These are phyloP conservation scores for Delichon dasypus DNA, from an alignment of 2,797 vertebrate species.

Conservation along the genomic window DNA sequence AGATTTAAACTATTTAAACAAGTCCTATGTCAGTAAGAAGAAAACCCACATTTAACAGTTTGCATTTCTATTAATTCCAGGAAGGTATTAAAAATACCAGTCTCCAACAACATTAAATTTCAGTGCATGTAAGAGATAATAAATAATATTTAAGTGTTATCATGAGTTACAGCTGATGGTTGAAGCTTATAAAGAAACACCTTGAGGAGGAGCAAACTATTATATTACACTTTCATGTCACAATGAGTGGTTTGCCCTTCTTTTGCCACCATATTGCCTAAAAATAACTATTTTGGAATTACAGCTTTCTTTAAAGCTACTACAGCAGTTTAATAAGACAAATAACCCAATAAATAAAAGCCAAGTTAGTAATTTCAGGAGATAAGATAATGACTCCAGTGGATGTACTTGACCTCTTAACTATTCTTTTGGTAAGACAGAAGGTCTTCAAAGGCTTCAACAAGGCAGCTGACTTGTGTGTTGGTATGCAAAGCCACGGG, in stretches of 20 bases:
- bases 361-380: constrained; percentile 24
- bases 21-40: not conserved
- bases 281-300: constrained; percentile 22
- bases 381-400: constrained; percentile 41
- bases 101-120: not conserved
- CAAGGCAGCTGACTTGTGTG: constrained; percentile 11
- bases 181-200: not conserved
- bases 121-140: not conserved
- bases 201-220: not conserved
- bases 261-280: not conserved
- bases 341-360: constrained; percentile 50
- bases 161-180: not conserved
- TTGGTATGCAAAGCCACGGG: constrained; percentile 37
- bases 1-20: not conserved
- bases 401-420: constrained; percentile 44
- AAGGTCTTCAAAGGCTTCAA: constrained; percentile 4
- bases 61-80: not conserved
- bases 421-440: constrained; percentile 12
- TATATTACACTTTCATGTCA: constrained; percentile 9
- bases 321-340: constrained; percentile 13
- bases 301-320: constrained; percentile 27
- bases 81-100: not conserved
- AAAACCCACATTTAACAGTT: not conserved
- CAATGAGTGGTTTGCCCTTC: constrained; percentile 16
- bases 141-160: not conserved